Evolutionary conservation across 2,113 vertebrate genomes (phyloP).

Genomic region (Rhea pennata): DNA sequence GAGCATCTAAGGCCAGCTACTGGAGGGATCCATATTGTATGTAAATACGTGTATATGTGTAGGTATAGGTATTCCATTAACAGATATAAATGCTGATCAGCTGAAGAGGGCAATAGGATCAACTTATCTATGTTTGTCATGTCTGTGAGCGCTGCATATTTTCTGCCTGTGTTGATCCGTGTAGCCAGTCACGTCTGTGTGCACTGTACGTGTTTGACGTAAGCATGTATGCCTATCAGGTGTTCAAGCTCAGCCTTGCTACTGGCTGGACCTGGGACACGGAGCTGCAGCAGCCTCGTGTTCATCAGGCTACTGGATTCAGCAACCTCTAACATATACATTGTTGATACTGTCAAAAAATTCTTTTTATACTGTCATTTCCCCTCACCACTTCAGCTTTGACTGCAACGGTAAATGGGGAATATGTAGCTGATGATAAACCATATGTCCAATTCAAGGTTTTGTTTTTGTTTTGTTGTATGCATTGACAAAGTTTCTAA

Average conservation of each 20-base stretch:
- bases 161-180: background rate
- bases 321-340: background rate
- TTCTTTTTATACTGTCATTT: accelerated
- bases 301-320: background rate
- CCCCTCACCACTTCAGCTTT: background rate
- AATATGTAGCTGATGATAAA: background rate
- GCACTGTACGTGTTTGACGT: background rate
- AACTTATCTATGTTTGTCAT: background rate
- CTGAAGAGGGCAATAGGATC: background rate
- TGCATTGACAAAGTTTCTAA: background rate
- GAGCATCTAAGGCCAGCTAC: background rate
- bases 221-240: background rate
- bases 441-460: background rate
- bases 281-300: background rate
- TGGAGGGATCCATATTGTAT: background rate
- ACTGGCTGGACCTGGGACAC: background rate
- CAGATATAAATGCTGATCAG: background rate
- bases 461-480: background rate
- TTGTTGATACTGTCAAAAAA: background rate
- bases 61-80: background rate
- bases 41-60: background rate
- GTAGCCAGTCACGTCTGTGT: background rate
- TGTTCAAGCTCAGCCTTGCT: background rate
- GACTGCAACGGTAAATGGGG: background rate
- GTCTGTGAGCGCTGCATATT: background rate